phyloP scores from a whole-genome alignment of 2,888 invertebrate genomes.

The Tigriopus californicus region DNA sequence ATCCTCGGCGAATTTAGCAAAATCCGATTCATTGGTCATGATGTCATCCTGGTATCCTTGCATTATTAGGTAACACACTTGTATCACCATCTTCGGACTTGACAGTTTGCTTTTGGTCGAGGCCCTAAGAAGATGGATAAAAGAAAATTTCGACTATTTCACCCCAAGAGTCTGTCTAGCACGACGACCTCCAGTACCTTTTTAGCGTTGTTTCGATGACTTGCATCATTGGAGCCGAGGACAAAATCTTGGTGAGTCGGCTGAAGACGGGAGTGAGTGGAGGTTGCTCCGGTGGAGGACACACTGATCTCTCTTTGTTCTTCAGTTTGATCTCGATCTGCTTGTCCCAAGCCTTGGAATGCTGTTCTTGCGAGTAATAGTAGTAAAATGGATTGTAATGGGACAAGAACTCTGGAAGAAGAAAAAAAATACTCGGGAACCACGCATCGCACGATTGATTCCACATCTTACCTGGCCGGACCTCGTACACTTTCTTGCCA shows the following conservation, averaged over 20 bases:
- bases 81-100: no score
- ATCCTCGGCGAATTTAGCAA: no score
- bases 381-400: slow-evolving; percentile 10
- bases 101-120: no score
- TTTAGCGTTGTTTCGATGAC: neutral
- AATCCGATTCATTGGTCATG: no score
- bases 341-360: neutral
- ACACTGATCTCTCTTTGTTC: neutral
- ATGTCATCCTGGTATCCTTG: no score
- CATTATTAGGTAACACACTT: no score
- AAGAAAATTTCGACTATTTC: no score
- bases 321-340: neutral
- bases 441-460: no score
- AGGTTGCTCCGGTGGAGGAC: neutral
- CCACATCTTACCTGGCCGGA: neutral
- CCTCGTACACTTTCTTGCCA: neutral
- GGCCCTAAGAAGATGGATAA: no score
- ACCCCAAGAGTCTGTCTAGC: no score
- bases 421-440: no score
- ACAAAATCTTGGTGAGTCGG: neutral
- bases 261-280: neutral
- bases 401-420: neutral
- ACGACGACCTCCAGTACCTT: no score
- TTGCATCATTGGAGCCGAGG: neutral
- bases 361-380: slow-evolving; percentile 7